phyloP scores from a whole-genome alignment of 2,113 vertebrate genomes.

The Centropus unirufus region DNA sequence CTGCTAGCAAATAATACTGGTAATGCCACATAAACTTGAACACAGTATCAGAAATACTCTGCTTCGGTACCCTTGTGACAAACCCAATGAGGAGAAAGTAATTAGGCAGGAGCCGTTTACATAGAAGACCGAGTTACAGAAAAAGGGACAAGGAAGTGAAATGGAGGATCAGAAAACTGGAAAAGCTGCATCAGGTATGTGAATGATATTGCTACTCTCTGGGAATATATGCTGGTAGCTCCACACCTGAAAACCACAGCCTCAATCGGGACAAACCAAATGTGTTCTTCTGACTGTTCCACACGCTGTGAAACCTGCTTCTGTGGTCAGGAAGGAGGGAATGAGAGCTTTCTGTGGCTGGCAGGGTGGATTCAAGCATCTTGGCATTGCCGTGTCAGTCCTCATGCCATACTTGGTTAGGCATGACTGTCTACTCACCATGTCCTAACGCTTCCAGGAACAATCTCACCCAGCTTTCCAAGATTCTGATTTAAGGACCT shows the following conservation, averaged over 20 bases:
- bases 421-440: background rate
- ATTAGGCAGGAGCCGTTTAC: background rate
- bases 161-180: background rate
- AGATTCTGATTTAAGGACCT: background rate
- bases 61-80: background rate
- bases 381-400: background rate
- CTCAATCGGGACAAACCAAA: background rate
- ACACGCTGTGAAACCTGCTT: background rate
- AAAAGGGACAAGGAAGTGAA: background rate
- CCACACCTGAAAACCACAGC: background rate
- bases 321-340: background rate
- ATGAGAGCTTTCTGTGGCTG: background rate
- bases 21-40: background rate
- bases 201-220: background rate
- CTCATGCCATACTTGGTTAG: background rate
- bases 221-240: background rate
- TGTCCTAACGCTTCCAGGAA: background rate
- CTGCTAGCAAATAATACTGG: background rate
- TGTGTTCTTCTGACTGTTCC: background rate
- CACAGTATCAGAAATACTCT: background rate
- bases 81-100: background rate
- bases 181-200: background rate
- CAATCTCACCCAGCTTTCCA: background rate
- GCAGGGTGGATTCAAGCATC: background rate
- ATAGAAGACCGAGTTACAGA: background rate